These are phyloP conservation scores for Tetramorium bicarinatum DNA, from an alignment of 2,888 invertebrate genomes.

Conservation along the genomic window DNA sequence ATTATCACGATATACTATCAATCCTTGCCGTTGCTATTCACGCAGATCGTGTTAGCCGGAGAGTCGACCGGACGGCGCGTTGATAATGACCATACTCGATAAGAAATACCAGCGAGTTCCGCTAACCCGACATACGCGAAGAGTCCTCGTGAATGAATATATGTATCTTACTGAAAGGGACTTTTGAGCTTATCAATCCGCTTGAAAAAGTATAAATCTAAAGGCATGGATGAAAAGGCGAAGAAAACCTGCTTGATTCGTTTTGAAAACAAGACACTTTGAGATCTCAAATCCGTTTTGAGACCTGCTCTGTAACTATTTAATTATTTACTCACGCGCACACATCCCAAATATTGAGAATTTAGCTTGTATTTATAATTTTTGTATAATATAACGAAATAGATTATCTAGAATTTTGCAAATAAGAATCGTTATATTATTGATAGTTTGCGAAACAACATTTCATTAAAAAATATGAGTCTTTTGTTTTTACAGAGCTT, in stretches of 20 bases:
- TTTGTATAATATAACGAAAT: background rate
- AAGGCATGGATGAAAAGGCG: background rate
- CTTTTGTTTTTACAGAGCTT: background rate
- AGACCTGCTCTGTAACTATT: background rate
- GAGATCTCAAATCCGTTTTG: background rate
- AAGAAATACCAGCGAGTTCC: constrained; percentile 56
- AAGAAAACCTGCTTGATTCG: background rate
- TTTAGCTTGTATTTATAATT: background rate
- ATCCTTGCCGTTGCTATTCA: constrained; percentile 65
- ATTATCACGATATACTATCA: constrained; percentile 67
- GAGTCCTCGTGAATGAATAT: constrained; percentile 22
- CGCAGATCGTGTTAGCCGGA: constrained; percentile 75
- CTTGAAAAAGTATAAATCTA: background rate
- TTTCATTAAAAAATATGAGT: background rate
- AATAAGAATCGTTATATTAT: background rate
- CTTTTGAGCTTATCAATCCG: background rate
- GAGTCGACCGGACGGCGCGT: constrained; percentile 70
- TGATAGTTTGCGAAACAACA: background rate
- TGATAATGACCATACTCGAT: constrained; percentile 66
- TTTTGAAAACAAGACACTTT: background rate
- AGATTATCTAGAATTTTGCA: background rate
- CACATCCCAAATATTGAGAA: background rate
- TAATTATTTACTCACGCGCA: background rate
- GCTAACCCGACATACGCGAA: constrained; percentile 46
- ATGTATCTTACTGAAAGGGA: constrained; percentile 56